A percentile compares a stretch with the other conserved stretches of the same genome.
These are phyloP conservation scores for Chrysotoxum bicinctum DNA, from an alignment of 2,888 invertebrate species.

Conservation along the genomic window DNA sequence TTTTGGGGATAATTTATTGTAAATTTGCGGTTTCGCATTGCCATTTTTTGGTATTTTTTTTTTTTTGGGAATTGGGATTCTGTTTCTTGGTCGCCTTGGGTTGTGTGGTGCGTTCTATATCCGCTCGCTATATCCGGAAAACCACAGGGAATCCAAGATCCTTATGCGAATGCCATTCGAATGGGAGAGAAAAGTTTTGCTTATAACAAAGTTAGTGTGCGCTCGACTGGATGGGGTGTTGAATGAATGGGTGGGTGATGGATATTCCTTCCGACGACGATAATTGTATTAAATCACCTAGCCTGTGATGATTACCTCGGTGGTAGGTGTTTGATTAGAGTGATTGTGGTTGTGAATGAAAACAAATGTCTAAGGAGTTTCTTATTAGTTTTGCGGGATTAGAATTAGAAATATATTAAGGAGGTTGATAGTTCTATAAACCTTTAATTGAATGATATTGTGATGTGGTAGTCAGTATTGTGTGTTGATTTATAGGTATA, in stretches of 20 bases:
- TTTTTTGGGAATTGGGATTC: not conserved
- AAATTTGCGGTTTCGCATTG: slow-evolving; percentile 71
- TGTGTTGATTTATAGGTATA: no score
- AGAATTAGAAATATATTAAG: not conserved
- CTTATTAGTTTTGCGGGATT: slow-evolving; percentile 19
- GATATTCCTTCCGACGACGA: slow-evolving; percentile 54
- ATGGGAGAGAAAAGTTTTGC: slow-evolving; percentile 58
- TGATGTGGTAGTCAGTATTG: no score
- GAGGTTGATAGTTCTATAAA: not conserved
- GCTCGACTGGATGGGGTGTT: slow-evolving; percentile 48
- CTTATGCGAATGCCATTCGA: slow-evolving; percentile 32
- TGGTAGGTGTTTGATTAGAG: slow-evolving; percentile 41
- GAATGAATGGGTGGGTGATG: slow-evolving; percentile 63
- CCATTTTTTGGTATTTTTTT: slow-evolving; percentile 10
- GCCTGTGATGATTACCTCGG: slow-evolving; percentile 64
- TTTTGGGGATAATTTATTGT: slow-evolving; percentile 73
- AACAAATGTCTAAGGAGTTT: slow-evolving; percentile 13
- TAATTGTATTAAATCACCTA: slow-evolving; percentile 72
- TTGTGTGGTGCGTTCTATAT: slow-evolving; percentile 46
- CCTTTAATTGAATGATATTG: not conserved
- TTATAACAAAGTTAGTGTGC: slow-evolving; percentile 67
- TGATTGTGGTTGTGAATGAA: slow-evolving; percentile 49
- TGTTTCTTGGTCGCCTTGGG: slow-evolving; percentile 28
- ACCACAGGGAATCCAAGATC: slow-evolving; percentile 54
- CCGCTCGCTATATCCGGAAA: slow-evolving; percentile 51